phyloP scores from a whole-genome alignment of 2,888 invertebrate species.

The Nomada ruficornis region DNA sequence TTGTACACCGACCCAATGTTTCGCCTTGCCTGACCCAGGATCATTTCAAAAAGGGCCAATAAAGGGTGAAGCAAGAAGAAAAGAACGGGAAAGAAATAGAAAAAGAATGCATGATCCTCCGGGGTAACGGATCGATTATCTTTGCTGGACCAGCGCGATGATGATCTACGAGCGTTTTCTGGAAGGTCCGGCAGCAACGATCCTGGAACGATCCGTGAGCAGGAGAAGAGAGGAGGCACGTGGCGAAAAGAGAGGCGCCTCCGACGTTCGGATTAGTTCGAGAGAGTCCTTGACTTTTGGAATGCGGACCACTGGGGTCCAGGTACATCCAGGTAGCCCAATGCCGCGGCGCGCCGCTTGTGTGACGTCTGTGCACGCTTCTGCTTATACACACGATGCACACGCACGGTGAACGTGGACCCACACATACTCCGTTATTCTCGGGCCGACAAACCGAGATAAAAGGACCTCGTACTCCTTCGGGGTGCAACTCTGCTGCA shows the following conservation, averaged over 20 bases:
- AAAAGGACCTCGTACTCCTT: slow-evolving; percentile 52
- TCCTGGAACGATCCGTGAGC: neutral
- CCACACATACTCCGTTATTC: slow-evolving; percentile 36
- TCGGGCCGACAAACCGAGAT: slow-evolving; percentile 52
- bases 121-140: slow-evolving; percentile 9
- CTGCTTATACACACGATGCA: neutral
- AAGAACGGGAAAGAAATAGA: neutral
- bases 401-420: neutral
- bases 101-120: neutral
- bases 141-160: neutral
- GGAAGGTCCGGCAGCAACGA: slow-evolving; percentile 29
- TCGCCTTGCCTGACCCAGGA: too few relatives aligned
- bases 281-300: slow-evolving; percentile 80
- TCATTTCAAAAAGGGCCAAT: neutral
- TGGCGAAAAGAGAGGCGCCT: slow-evolving; percentile 71
- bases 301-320: slow-evolving; percentile 75
- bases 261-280: slow-evolving; percentile 63
- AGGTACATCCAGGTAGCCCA: slow-evolving; percentile 69
- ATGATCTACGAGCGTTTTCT: slow-evolving; percentile 54
- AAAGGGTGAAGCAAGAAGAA: neutral
- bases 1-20: too few relatives aligned
- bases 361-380: slow-evolving; percentile 10
- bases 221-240: slow-evolving; percentile 54
- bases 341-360: slow-evolving; percentile 23
- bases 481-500: slow-evolving; percentile 30